Evolutionary conservation across 2,888 invertebrate genomes (phyloP).

Genomic region (Drosophila infuscata): DNA sequence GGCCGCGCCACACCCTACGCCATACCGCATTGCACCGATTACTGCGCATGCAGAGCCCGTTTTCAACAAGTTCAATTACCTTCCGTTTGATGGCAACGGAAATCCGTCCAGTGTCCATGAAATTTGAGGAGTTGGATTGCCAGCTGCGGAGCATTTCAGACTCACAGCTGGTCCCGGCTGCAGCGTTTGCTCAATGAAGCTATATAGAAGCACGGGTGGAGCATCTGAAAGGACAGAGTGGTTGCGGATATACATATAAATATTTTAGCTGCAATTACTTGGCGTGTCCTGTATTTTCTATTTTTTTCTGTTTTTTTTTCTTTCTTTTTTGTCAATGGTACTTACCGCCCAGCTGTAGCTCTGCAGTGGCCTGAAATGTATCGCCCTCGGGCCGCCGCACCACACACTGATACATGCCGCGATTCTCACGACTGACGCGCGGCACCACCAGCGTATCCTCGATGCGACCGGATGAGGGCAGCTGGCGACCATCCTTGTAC

Average conservation of each 20-base stretch:
- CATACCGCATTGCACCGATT: constrained; percentile 2
- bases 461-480: constrained; percentile 89
- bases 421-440: constrained; percentile 89
- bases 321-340: constrained; percentile 38
- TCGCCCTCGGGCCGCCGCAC: constrained; percentile 90
- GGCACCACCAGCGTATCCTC: constrained; percentile 88
- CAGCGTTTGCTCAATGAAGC: constrained; percentile 92
- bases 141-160: constrained; percentile 91
- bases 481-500: constrained; percentile 89
- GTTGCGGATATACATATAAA: constrained; percentile 64
- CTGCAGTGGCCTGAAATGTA: constrained; percentile 91
- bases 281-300: constrained; percentile 11
- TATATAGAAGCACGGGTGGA: constrained; percentile 90
- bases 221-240: constrained; percentile 87
- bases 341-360: constrained; percentile 90
- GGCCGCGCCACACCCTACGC: neutral
- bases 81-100: constrained; percentile 88
- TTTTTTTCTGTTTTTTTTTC: neutral
- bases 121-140: constrained; percentile 92
- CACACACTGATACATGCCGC: constrained; percentile 92
- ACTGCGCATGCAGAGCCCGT: constrained; percentile 19
- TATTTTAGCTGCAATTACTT: constrained; percentile 65
- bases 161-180: constrained; percentile 92
- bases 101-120: constrained; percentile 92
- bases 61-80: constrained; percentile 85